These are phyloP conservation scores for Xylocopa sonorina DNA, from an alignment of 1,140 invertebrate genomes.

Conservation along the genomic window DNA sequence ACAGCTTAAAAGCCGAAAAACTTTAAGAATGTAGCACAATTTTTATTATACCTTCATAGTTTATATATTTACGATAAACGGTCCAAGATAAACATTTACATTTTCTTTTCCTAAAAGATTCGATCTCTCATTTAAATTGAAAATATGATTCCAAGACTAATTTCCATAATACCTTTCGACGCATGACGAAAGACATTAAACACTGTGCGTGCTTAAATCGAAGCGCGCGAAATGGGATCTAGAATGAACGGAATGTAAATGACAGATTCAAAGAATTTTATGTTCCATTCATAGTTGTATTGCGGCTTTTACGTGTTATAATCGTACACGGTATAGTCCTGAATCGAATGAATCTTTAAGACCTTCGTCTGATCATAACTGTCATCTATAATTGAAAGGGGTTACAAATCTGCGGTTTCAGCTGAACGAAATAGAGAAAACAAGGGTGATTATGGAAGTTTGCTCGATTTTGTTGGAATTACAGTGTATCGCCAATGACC, in stretches of 20 bases:
- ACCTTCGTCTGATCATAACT: background rate
- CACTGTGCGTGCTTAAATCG: background rate
- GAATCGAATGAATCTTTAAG: constrained; percentile 27
- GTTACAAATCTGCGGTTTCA: background rate
- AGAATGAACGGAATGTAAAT: background rate
- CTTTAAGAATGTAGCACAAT: too few species aligned
- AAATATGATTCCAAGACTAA: background rate
- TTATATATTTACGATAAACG: too few species aligned
- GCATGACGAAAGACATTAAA: background rate
- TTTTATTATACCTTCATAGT: too few species aligned
- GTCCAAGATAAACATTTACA: too few species aligned
- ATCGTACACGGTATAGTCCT: background rate
- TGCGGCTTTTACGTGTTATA: background rate
- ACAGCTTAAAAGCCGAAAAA: too few species aligned
- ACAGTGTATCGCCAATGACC: background rate
- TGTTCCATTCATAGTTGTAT: background rate
- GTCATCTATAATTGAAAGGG: background rate
- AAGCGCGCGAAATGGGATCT: background rate
- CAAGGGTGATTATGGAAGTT: background rate
- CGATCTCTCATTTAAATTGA: too few species aligned
- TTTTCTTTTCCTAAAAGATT: too few species aligned
- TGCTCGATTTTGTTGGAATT: background rate
- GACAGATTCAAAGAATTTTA: background rate
- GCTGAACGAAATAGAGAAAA: background rate
- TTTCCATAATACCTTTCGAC: background rate